These are phyloP conservation scores for Palythoa grandis DNA, from an alignment of 92 coral and sea anemone genomes.

Conservation along the genomic window DNA sequence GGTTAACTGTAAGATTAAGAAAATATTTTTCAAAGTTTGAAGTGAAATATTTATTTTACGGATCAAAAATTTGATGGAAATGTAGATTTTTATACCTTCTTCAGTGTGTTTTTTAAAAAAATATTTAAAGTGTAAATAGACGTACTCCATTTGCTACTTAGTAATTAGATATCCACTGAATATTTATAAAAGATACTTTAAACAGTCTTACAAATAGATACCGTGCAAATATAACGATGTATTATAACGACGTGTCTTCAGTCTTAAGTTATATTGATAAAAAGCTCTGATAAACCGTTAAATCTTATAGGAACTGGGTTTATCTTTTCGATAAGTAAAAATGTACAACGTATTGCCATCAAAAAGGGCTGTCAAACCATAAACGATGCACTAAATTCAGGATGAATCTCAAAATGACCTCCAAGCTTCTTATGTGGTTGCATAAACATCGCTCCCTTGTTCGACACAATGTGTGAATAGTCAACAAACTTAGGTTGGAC, in stretches of 20 bases:
- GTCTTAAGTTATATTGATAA: neutral
- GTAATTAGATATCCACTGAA: neutral
- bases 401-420: constrained; percentile 90
- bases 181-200: neutral
- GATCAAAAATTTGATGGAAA: too few relatives aligned
- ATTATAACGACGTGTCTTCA: neutral
- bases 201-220: neutral
- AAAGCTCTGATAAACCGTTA: neutral
- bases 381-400: constrained; percentile 67
- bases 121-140: too few relatives aligned
- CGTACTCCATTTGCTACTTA: neutral
- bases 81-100: too few relatives aligned
- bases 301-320: neutral
- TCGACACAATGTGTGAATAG: constrained; percentile 51
- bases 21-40: too few relatives aligned
- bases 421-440: constrained; percentile 86
- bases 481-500: constrained; percentile 17
- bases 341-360: neutral
- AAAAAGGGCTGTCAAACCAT: neutral
- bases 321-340: neutral
- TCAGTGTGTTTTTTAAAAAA: too few relatives aligned
- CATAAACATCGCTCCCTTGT: constrained; percentile 87
- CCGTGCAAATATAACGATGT: neutral
- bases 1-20: too few relatives aligned
- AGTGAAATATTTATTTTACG: too few relatives aligned